Conservation (phyloP, 2,888 invertebrate genomes). For the Agrochola lychnidis region DNA sequence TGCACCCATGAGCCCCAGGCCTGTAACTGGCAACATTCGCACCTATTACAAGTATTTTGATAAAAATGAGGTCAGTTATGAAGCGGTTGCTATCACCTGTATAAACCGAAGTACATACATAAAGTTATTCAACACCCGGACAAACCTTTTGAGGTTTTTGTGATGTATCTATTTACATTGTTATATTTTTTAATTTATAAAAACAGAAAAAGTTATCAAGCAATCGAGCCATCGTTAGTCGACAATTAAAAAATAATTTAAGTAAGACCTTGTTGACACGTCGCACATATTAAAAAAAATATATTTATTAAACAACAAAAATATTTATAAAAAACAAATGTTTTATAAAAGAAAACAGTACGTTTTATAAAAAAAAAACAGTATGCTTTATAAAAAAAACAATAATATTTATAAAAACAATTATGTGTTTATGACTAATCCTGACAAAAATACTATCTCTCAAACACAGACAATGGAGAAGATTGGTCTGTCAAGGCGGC, state of each 20-base stretch:
- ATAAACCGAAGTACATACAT: background rate
- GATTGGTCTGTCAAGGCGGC: slow-evolving; percentile 42
- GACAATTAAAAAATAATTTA: no score
- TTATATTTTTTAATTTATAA: no score
- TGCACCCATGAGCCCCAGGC: slow-evolving; percentile 83
- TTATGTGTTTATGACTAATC: background rate
- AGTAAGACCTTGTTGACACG: background rate
- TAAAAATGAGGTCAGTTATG: background rate
- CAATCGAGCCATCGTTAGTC: no score
- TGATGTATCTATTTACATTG: no score
- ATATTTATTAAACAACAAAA: background rate
- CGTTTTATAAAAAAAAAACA: background rate
- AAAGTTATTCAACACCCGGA: background rate
- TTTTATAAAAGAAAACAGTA: background rate
- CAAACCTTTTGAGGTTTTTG: no score
- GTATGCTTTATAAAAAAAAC: background rate
- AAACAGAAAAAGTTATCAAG: no score
- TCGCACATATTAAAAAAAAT: background rate
- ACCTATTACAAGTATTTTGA: slow-evolving; percentile 51
- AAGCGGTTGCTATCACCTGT: background rate
- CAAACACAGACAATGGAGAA: slow-evolving; percentile 49
- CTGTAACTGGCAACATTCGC: slow-evolving; percentile 68
- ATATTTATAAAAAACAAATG: background rate
- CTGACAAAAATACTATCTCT: background rate
- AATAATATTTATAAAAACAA: background rate